Conservation (phyloP, 2,888 invertebrate species). For the Notocelia uddmanniana region DNA sequence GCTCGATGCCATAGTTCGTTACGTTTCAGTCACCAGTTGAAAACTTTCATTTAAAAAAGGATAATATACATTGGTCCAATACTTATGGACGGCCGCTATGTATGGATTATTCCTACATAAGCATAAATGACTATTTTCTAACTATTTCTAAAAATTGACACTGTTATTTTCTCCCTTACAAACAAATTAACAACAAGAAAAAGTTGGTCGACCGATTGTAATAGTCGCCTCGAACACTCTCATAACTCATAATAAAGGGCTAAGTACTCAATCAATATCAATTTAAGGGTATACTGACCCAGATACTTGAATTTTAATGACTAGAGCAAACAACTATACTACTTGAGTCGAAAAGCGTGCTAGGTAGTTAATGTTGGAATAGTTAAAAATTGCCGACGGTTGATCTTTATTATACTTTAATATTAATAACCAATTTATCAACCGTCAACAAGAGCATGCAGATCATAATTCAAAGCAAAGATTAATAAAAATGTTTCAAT, state of each 20-base stretch:
- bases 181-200: background rate
- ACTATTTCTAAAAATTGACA: background rate
- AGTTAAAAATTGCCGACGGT: conserved; percentile 36
- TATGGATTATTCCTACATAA: too few species aligned
- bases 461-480: conserved; percentile 48
- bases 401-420: conserved; percentile 18
- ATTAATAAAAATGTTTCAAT: conserved; percentile 23
- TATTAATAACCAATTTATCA: conserved; percentile 43
- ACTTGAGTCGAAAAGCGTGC: conserved; percentile 27
- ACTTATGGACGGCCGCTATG: too few species aligned
- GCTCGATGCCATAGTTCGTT: too few species aligned
- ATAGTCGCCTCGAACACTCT: background rate
- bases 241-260: conserved; percentile 2
- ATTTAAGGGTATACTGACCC: conserved; percentile 55
- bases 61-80: too few species aligned
- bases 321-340: conserved; percentile 17
- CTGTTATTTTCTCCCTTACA: background rate
- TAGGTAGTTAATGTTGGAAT: conserved; percentile 16
- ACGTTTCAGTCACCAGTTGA: too few species aligned
- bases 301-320: conserved; percentile 52
- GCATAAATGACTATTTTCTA: too few species aligned
- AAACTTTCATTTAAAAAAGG: too few species aligned
- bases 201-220: background rate
- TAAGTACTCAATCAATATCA: conserved; percentile 17
- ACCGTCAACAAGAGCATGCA: conserved; percentile 55